Percentiles rank a stretch among this genome's conserved stretches.
Conservation (phyloP, 2,797 vertebrate genomes). For the Rhinophrynus dorsalis region DNA sequence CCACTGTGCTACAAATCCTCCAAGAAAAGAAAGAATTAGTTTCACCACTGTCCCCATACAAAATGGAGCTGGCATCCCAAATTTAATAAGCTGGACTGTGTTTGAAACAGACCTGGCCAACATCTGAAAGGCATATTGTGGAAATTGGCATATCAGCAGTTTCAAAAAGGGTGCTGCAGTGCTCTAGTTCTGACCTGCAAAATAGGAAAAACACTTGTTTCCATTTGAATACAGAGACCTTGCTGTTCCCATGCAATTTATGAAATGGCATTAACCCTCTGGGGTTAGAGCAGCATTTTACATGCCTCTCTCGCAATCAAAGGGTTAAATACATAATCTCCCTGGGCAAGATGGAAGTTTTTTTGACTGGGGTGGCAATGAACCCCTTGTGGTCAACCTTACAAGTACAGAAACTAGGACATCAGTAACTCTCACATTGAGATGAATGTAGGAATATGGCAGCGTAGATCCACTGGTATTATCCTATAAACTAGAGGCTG, state of each 20-base stretch:
- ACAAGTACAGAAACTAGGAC: no score
- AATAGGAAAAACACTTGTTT: background rate
- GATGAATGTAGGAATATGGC: no score
- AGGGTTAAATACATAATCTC: no score
- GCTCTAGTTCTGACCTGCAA: background rate
- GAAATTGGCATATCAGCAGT: constrained; percentile 12
- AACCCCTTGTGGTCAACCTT: no score
- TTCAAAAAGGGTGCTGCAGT: background rate
- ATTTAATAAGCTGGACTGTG: constrained; percentile 25
- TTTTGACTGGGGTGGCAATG: no score
- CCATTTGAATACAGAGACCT: background rate
- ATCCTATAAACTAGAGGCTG: no score
- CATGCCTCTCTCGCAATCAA: no score
- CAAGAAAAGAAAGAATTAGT: constrained; percentile 43
- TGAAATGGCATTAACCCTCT: no score
- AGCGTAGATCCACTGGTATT: no score
- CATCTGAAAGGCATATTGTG: constrained; percentile 12
- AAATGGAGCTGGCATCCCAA: constrained; percentile 22
- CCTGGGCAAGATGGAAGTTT: no score
- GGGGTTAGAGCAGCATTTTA: no score
- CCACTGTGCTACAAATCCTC: constrained; percentile 30
- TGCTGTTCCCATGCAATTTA: background rate
- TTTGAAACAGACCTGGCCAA: constrained; percentile 27
- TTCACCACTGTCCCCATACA: constrained; percentile 14
- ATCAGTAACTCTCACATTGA: no score